phyloP scores from a whole-genome alignment of 2,797 vertebrate genomes.

The Vespertilio murinus region DNA sequence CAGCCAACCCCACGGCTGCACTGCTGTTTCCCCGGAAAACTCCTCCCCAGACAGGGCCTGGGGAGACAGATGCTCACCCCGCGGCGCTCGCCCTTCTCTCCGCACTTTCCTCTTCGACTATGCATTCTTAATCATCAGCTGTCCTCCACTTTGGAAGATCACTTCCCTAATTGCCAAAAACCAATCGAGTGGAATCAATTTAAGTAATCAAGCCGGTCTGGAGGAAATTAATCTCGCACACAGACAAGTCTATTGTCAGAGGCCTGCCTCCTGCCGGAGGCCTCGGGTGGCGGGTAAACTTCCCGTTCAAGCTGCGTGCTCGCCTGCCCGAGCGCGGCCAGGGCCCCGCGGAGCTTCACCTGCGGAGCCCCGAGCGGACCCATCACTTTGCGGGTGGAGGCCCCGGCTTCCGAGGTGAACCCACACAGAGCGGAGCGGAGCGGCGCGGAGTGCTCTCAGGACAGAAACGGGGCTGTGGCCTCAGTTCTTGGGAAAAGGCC shows the following conservation, averaged over 20 bases:
- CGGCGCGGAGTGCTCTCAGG: background rate
- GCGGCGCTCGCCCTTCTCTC: background rate
- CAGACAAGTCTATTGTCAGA: background rate
- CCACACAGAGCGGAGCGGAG: background rate
- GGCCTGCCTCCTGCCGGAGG: background rate
- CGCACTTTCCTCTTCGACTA: background rate
- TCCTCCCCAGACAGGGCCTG: background rate
- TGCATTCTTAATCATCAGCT: background rate
- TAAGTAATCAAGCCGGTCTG: slow-evolving; percentile 2
- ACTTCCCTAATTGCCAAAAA: slow-evolving; percentile 10
- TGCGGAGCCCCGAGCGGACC: slow-evolving; percentile 29
- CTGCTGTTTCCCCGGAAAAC: background rate
- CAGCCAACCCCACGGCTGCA: background rate
- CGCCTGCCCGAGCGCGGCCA: background rate
- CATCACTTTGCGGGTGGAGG: background rate
- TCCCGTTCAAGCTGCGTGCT: background rate
- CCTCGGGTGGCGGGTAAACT: background rate
- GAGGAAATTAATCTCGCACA: background rate
- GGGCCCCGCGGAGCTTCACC: background rate
- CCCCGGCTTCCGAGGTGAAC: background rate
- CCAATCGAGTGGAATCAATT: background rate
- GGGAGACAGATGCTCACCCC: background rate
- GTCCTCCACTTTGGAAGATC: background rate
- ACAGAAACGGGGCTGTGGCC: background rate
- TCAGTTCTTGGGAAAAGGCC: background rate